Conservation (phyloP, 1,140 invertebrate species). For the Argopecten irradians region DNA sequence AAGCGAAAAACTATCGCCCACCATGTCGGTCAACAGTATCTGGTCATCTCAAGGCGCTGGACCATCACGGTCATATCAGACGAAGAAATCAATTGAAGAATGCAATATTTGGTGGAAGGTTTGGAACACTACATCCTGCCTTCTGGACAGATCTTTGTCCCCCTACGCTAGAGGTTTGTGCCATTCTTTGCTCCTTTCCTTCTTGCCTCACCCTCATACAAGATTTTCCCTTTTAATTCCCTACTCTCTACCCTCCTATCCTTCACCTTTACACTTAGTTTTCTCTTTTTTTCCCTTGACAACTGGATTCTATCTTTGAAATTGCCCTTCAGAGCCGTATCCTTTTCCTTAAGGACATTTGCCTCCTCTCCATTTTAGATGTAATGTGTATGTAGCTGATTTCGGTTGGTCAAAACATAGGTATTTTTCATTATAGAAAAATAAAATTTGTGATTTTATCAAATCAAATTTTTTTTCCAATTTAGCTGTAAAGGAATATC, state of each 20-base stretch:
- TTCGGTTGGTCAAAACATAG: too few species aligned
- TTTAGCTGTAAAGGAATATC: neutral
- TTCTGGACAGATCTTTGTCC: slow-evolving; percentile 66
- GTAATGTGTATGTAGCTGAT: too few species aligned
- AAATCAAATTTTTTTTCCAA: slow-evolving; percentile 24
- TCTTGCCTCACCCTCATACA: too few species aligned
- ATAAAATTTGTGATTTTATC: slow-evolving; percentile 28
- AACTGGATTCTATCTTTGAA: too few species aligned
- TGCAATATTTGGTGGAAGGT: slow-evolving; percentile 70
- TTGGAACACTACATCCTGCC: slow-evolving; percentile 58
- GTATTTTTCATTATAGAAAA: too few species aligned
- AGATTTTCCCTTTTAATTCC: neutral
- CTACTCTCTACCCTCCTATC: too few species aligned
- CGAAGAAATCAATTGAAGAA: slow-evolving; percentile 78
- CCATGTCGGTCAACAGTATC: slow-evolving; percentile 75
- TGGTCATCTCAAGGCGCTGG: slow-evolving; percentile 74
- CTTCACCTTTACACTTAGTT: too few species aligned
- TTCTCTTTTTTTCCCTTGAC: too few species aligned
- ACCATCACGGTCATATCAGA: slow-evolving; percentile 75
- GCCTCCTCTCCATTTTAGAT: too few species aligned
- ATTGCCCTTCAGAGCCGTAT: too few species aligned
- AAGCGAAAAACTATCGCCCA: slow-evolving; percentile 73
- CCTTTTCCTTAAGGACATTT: too few species aligned
- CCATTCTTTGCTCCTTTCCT: neutral
- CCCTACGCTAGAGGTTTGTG: slow-evolving; percentile 59